These are phyloP conservation scores for Hyaena hyaena DNA, from an alignment of 2,113 vertebrate species.

Conservation along the genomic window DNA sequence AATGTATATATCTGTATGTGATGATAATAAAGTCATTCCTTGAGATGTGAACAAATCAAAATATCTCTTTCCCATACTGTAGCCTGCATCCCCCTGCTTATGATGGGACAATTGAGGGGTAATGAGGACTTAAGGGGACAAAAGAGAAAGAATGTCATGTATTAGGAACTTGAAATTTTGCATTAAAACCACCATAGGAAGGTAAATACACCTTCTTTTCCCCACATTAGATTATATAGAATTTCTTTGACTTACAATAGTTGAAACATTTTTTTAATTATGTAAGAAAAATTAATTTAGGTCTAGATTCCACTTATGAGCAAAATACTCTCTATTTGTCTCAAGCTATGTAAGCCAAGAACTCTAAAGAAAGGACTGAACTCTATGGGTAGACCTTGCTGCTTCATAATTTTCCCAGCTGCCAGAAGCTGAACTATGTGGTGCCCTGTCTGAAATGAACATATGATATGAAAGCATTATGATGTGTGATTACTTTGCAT, in stretches of 20 bases:
- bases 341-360: conserved; percentile 17
- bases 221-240: neutral
- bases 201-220: neutral
- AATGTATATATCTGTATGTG: neutral
- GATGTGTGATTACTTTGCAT: conserved; percentile 62
- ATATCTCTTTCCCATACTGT: neutral
- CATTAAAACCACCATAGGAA: neutral
- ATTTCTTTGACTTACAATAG: neutral
- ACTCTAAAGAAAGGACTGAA: neutral
- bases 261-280: neutral
- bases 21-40: neutral
- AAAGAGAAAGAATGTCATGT: neutral
- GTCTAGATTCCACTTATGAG: neutral
- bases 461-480: conserved; percentile 48
- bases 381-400: neutral
- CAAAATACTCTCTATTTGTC: neutral
- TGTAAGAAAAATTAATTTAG: neutral
- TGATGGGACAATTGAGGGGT: neutral
- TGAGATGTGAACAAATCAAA: neutral
- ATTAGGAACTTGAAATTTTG: neutral
- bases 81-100: neutral
- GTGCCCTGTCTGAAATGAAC: conserved; percentile 52
- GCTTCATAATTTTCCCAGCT: conserved; percentile 47
- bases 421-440: neutral
- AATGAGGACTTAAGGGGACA: neutral